A percentile compares a stretch with the other conserved stretches of the same genome.
These are phyloP conservation scores for Syngnathus scovelli DNA, from an alignment of 2,113 vertebrate genomes.

Conservation along the genomic window DNA sequence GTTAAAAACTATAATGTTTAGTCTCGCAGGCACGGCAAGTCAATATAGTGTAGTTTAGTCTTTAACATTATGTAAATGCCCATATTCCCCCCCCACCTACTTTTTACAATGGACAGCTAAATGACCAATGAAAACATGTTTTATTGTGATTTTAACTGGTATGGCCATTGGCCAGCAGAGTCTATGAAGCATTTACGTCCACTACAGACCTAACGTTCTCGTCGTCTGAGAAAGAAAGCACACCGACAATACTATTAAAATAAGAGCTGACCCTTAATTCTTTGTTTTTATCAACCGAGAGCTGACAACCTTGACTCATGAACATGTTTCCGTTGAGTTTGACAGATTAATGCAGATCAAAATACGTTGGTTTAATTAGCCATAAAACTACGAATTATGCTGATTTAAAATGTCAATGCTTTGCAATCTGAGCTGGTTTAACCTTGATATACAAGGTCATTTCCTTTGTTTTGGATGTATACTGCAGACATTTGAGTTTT, in stretches of 20 bases:
- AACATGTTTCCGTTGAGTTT: not conserved
- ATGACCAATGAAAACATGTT: not conserved
- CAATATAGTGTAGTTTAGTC: not conserved
- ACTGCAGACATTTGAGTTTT: too few relatives aligned
- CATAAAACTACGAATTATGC: not conserved
- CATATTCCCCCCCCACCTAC: too few relatives aligned
- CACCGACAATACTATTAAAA: not conserved
- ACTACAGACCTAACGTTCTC: not conserved
- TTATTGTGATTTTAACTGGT: not conserved
- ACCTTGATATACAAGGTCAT: not conserved
- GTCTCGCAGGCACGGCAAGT: not conserved
- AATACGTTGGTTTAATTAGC: not conserved
- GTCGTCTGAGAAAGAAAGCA: not conserved
- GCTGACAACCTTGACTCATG: not conserved
- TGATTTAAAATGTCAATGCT: not conserved
- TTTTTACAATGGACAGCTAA: not conserved
- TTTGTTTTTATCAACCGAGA: not conserved
- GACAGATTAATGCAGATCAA: not conserved
- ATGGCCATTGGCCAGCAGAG: not conserved
- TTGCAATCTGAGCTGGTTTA: constrained; percentile 2
- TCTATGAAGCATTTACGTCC: not conserved
- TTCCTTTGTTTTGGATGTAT: too few relatives aligned
- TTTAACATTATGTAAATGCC: too few relatives aligned
- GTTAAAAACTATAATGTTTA: not conserved
- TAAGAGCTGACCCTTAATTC: not conserved